Evolutionary conservation across 23 tunicate genomes (phyloP), one percentile per base, ranked within the genome.

Genomic region (Halocynthia aurantium): DNA sequence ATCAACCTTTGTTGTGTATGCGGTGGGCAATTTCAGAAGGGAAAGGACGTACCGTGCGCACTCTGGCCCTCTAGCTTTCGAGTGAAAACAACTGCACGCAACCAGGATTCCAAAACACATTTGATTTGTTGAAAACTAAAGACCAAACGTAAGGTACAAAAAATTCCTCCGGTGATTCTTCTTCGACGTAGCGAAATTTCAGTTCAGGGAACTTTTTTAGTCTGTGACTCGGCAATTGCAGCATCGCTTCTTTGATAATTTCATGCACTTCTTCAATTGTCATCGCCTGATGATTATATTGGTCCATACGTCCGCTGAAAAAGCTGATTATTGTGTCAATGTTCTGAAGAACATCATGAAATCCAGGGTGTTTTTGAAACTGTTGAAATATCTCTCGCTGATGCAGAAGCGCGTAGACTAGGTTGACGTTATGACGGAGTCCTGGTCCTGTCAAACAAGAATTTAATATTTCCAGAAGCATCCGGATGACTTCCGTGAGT

Each of bases 121-220:
- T 90, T 17, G 93, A 87, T 65, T 86, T 84, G 70, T 88, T 88
- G 50, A 81, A 94, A 50, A 84, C 77, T 12, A 94, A 56, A 57
- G 99, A 94, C 99, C 99, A 94, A 19, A 85, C 84, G 70, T 94
- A 94, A 15, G 99, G 99, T 22, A 94, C 95, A 81, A 94, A 94
- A 68, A 94, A 94, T 54, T 94, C 95, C 57, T 94, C 91, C 0
- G 99, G 91, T 18, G 82, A 76, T 6, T 94, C 99, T 70, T 88
- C 99, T 70, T 94, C 99, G 2, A 87, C 83, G 69, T 94, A 94
- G 9, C 85, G 86, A 57, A 88, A 94, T 74, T 94, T 94, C 8
- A 94, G 73, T 5, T 82, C 91, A 1, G 96, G 91, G 57, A 85
- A 85, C 73, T 94, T 88, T 69, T 82, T 93, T 40, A 88, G 69